These are phyloP conservation scores for Palythoa caribaeorum DNA, from an alignment of 92 coral and sea anemone genomes.

Conservation along the genomic window DNA sequence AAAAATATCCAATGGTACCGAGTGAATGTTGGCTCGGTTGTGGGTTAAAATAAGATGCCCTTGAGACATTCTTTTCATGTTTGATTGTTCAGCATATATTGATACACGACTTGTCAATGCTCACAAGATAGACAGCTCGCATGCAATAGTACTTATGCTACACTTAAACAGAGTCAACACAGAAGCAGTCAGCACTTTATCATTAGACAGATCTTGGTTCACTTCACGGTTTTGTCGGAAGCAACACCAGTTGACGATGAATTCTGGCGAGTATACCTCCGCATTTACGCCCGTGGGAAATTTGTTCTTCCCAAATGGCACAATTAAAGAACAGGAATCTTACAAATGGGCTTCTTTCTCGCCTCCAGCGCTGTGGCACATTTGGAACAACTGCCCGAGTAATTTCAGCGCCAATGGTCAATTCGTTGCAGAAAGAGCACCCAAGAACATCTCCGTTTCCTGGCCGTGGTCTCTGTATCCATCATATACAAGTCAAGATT, in stretches of 20 bases:
- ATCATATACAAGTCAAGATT: conserved; percentile 55
- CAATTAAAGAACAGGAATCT: conserved; percentile 31
- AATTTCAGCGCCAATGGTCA: neutral
- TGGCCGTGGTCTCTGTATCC: conserved; percentile 53
- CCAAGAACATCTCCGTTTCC: neutral
- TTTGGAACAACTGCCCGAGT: conserved; percentile 31
- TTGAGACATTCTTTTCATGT: conserved; percentile 30
- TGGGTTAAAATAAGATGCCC: conserved; percentile 45
- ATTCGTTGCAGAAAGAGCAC: conserved; percentile 4
- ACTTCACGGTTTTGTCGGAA: neutral
- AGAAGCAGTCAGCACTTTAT: conserved; percentile 17
- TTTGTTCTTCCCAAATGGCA: conserved; percentile 23
- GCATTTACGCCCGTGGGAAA: conserved; percentile 40
- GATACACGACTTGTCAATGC: conserved; percentile 73
- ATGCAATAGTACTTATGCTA: conserved; percentile 61
- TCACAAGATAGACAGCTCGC: conserved; percentile 39
- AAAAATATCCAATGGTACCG: neutral
- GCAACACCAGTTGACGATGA: conserved; percentile 8
- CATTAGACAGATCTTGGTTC: conserved; percentile 4
- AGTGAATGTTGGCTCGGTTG: conserved; percentile 22
- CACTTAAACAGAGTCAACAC: neutral
- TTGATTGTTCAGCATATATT: conserved; percentile 65
- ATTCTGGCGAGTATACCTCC: conserved; percentile 13
- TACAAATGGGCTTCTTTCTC: conserved; percentile 35
- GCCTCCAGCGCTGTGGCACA: conserved; percentile 39